Evolutionary conservation across 2,888 invertebrate genomes (phyloP), one percentile per base, ranked within the genome.

Genomic region (Aphodius sticticus): DNA sequence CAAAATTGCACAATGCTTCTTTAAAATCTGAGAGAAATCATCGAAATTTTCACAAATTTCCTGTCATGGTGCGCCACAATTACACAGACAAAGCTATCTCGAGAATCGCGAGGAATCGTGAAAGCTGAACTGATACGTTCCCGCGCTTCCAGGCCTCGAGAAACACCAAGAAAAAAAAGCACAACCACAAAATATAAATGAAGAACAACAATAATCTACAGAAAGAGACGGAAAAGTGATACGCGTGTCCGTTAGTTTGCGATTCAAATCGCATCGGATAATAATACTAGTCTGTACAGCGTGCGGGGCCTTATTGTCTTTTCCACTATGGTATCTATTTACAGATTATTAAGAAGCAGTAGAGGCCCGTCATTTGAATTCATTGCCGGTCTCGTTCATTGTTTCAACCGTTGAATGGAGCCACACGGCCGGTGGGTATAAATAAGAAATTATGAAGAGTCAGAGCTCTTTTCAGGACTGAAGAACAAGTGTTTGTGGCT

Each of bases 31-130:
- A 53, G 53, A 53, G 53, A 53, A 53, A 53, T 53, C 53, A 53
- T 53, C 53, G 53, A 53, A 53, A 53, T 53, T 53, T 53, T 53
- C 53, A 53, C 53, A 53, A 53, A 53, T 53, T 53, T 53, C 53
- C 53, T 53, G 53, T 26, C 26, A 26, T 26, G 26, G 26, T 26
- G 26, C 53, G 9, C 12, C 53, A 53, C 53, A 53, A 53, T 53
- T 53, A 53, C 12, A 7, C 53, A 53, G 53, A 53, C 53, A 53
- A 53, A 53, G 53, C 53, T 53, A 53, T 53, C 53, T 53, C 53
- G 53, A 7, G 9, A 53, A 53, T 53, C 53, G 53, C 53, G 12
- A 53, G 12, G 53, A 53, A 53, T 53, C 53, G 53, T 53, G 53
- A 53, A 53, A 53, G 53, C 53, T 53, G 53, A 53, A 53, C 53